Evolutionary conservation across 2,797 vertebrate species (phyloP).

Genomic region (Tokudaia muenninki): DNA sequence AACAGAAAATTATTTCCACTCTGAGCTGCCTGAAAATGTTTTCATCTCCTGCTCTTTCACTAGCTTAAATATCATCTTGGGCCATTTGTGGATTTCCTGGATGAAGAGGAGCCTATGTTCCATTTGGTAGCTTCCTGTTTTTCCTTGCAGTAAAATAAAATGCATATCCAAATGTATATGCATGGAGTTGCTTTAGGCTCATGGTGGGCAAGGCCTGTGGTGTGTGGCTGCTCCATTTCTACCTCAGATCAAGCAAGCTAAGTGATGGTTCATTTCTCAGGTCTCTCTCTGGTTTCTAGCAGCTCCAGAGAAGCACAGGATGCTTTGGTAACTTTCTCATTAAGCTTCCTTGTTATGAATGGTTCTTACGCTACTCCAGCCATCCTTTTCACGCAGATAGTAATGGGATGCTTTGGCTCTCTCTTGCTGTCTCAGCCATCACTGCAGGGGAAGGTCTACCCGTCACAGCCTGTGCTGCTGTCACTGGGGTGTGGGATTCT

Average conservation of each 20-base stretch:
- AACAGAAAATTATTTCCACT: neutral
- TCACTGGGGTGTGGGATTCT: neutral
- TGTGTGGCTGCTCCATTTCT: accelerated
- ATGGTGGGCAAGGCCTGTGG: neutral
- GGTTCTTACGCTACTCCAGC: neutral
- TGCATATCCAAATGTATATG: neutral
- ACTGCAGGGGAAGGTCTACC: neutral
- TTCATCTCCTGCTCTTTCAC: neutral
- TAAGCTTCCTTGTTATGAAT: neutral
- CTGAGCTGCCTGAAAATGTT: conserved; percentile 25
- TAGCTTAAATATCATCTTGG: conserved; percentile 32
- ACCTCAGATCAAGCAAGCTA: neutral
- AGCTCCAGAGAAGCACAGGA: neutral
- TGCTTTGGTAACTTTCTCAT: neutral
- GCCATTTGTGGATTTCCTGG: conserved; percentile 32
- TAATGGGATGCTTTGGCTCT: too few species aligned
- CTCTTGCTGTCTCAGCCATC: neutral
- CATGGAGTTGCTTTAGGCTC: neutral
- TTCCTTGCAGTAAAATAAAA: conserved; percentile 59
- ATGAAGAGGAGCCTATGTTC: conserved; percentile 6
- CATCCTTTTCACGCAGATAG: neutral
- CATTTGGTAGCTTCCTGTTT: conserved; percentile 50
- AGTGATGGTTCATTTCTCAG: neutral
- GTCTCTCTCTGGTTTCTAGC: neutral
- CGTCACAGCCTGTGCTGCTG: neutral